These are phyloP conservation scores for Drosophila peninsularis DNA, from an alignment of 2,888 invertebrate species.

Conservation along the genomic window DNA sequence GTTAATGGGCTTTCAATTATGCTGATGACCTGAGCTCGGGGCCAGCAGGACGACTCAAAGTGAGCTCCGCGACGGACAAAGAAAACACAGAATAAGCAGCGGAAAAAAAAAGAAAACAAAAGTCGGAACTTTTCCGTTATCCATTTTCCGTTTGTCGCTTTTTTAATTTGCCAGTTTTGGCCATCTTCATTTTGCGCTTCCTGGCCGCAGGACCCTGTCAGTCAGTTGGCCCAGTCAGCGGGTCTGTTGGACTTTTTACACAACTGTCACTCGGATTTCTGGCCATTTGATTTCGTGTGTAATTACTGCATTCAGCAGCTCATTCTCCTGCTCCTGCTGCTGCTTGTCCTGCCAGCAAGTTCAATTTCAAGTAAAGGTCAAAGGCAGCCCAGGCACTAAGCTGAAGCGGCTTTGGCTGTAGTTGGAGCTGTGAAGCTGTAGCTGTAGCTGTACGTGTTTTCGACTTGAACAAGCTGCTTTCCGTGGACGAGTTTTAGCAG, in stretches of 20 bases:
- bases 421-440: background rate
- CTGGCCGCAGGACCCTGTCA: slow-evolving; percentile 47
- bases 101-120: slow-evolving; percentile 19
- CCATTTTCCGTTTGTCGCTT: slow-evolving; percentile 25
- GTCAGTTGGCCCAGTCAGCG: slow-evolving; percentile 17
- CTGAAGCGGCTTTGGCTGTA: slow-evolving; percentile 9
- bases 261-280: slow-evolving; percentile 71
- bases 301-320: slow-evolving; percentile 55
- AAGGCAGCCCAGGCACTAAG: slow-evolving; percentile 47
- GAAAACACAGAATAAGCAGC: slow-evolving; percentile 12
- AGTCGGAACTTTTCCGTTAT: slow-evolving; percentile 27
- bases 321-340: background rate
- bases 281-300: slow-evolving; percentile 74
- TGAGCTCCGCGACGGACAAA: background rate
- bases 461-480: slow-evolving; percentile 30
- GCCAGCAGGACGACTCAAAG: background rate
- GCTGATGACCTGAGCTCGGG: slow-evolving; percentile 26
- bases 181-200: slow-evolving; percentile 34
- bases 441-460: background rate
- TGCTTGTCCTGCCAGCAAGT: slow-evolving; percentile 29
- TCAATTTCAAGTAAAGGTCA: slow-evolving; percentile 68
- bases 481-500: background rate
- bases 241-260: slow-evolving; percentile 60
- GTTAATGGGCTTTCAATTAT: slow-evolving; percentile 75
- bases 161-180: slow-evolving; percentile 56